Evolutionary conservation across 2,797 vertebrate species (phyloP).

Genomic region (Siniperca obscura): DNA sequence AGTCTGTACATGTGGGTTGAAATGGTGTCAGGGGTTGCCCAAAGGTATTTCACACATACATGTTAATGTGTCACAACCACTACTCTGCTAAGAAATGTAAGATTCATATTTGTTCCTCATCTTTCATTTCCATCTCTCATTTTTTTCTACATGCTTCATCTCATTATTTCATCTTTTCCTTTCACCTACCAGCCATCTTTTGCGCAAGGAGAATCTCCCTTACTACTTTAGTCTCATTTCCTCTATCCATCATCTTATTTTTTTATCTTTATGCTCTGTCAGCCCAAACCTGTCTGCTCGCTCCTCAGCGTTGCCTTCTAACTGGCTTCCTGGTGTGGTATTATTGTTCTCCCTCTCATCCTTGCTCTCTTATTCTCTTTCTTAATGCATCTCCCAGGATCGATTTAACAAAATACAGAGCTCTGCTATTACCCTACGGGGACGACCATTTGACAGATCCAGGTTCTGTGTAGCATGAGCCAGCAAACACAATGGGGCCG

Average conservation of each 20-base stretch:
- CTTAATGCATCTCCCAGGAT: slow-evolving; percentile 71
- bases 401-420: slow-evolving; percentile 75
- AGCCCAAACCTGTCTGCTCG: slow-evolving; percentile 41
- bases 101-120: not conserved
- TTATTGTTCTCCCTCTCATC: slow-evolving; percentile 50
- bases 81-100: slow-evolving; percentile 10
- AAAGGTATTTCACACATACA: slow-evolving; percentile 28
- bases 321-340: slow-evolving; percentile 54
- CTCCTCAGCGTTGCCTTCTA: slow-evolving; percentile 49
- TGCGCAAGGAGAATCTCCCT: slow-evolving; percentile 33
- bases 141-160: slow-evolving; percentile 30
- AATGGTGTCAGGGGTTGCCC: slow-evolving; percentile 1
- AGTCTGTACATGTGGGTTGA: slow-evolving; percentile 14
- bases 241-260: slow-evolving; percentile 48
- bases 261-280: slow-evolving; percentile 38
- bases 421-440: slow-evolving; percentile 75
- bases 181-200: slow-evolving; percentile 56
- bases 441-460: slow-evolving; percentile 75
- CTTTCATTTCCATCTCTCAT: slow-evolving; percentile 10
- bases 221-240: slow-evolving; percentile 43
- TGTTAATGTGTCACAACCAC: slow-evolving; percentile 6
- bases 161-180: slow-evolving; percentile 41
- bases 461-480: slow-evolving; percentile 65
- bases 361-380: slow-evolving; percentile 47
- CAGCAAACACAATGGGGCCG: slow-evolving; percentile 68